Base-by-base conservation (phyloP, 2,113 vertebrate genomes). In the Puma concolor region DNA sequence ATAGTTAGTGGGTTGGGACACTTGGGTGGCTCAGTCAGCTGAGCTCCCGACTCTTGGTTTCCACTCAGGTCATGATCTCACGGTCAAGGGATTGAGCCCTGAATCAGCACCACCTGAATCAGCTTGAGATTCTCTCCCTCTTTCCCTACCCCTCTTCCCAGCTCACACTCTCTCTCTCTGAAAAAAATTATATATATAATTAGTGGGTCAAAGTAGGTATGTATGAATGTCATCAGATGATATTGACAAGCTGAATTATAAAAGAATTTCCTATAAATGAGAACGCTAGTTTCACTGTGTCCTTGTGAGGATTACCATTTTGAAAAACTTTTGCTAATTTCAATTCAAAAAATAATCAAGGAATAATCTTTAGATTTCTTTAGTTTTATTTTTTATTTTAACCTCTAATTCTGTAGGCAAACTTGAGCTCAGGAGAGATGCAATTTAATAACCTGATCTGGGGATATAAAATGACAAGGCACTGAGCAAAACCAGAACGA, bases 311-410 rank as follows among this genome's bases (percentile, higher is more conserved):
- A 44, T 50, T 52, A 92, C 12, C 66, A 83, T 38, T 94, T 86
- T 76, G 15, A 72, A 95, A 95, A 57, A 19, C 14, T 44, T 67
- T 71, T 84, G 0, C 44, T 95, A 76, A 84, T 3, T 88, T 91
- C 74, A 85, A 92, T 92, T 79, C 54, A 84, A 60, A 81, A 12
- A 90, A 77, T 88, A 79, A 89, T 16, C 15, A 83, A 91, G 16
- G 2, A 83, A 54, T 50, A 13, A 52, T 84, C 10, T 84, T 83
- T 31, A 74, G 25, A 31, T 33, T 93, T 81, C 36, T 38, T 69
- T 87, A 66, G 31, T 82, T 82, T 79, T 27, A 36, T 27, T 83
- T 95, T 90, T 54, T 72, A 36, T 85, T 52, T 4, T 52, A 60
- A 54, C 2, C 25, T 80, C 29, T 71, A 95, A 67, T 80, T 90